Conservation (phyloP, 2,797 vertebrate genomes). For the Gadopsis bispinosus region DNA sequence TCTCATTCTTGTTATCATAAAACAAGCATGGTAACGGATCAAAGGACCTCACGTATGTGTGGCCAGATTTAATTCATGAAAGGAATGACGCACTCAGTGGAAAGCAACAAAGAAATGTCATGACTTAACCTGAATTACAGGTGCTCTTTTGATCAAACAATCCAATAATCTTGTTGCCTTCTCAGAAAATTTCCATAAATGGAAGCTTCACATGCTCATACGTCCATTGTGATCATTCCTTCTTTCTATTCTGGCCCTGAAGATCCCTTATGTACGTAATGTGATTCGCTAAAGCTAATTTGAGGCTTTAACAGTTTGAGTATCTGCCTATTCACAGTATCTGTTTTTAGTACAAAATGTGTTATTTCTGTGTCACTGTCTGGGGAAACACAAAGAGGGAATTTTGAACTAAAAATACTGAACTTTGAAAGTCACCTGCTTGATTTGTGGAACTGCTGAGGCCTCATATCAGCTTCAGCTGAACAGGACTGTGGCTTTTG, state of each 20-base stretch:
- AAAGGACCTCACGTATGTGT: background rate
- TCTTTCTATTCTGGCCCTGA: background rate
- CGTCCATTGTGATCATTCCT: background rate
- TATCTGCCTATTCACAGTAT: background rate
- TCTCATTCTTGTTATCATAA: background rate
- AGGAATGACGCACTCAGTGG: background rate
- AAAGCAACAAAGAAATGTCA: constrained; percentile 1
- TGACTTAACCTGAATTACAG: background rate
- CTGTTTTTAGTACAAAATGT: background rate
- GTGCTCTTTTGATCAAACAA: constrained; percentile 8
- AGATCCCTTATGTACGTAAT: background rate
- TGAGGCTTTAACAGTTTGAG: background rate
- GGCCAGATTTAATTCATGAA: background rate
- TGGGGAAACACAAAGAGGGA: background rate
- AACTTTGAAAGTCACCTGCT: background rate
- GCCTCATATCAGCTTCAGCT: background rate
- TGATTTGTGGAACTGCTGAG: background rate
- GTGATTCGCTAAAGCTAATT: background rate
- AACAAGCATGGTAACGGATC: background rate
- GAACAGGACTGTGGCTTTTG: background rate
- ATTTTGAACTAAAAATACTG: background rate
- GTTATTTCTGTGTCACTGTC: background rate
- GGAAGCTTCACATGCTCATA: background rate
- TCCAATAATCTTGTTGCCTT: background rate
- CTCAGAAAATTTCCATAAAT: background rate